Conservation (phyloP, 2,113 vertebrate genomes). For the Salvelinus namaycush region DNA sequence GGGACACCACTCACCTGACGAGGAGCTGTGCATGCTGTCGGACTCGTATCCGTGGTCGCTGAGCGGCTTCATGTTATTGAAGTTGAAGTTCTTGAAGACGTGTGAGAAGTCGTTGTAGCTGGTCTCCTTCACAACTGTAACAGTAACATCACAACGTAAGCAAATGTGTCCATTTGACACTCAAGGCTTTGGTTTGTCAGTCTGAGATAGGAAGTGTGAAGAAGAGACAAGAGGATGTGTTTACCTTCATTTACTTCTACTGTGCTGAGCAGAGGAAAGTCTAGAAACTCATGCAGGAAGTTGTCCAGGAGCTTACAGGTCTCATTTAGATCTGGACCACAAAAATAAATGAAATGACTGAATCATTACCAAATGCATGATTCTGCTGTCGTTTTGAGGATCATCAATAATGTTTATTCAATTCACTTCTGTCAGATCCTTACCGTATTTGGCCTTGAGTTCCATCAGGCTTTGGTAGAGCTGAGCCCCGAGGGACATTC, state of each 20-base stretch:
- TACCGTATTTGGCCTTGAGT: constrained; percentile 73
- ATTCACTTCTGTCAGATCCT: constrained; percentile 8
- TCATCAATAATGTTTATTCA: neutral
- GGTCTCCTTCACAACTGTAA: constrained; percentile 62
- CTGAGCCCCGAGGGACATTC: constrained; percentile 77
- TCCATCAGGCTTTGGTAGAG: constrained; percentile 84
- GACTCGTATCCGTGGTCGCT: constrained; percentile 72
- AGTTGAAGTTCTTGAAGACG: constrained; percentile 37
- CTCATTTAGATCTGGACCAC: constrained; percentile 60
- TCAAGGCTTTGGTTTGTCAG: neutral
- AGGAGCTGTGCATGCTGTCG: constrained; percentile 79
- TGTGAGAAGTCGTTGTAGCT: constrained; percentile 68
- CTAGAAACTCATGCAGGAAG: constrained; percentile 64
- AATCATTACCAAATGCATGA: too few relatives aligned
- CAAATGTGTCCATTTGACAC: neutral
- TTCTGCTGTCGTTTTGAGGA: too few relatives aligned
- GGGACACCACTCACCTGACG: constrained; percentile 73
- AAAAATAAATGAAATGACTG: too few relatives aligned
- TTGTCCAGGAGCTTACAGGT: constrained; percentile 69
- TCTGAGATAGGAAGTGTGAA: neutral
- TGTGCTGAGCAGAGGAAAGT: constrained; percentile 63
- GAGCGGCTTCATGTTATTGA: constrained; percentile 30
- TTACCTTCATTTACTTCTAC: constrained; percentile 56
- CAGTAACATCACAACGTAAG: neutral
- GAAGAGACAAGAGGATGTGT: too few relatives aligned